These are phyloP conservation scores for Phalanger gymnotis DNA, from an alignment of 2,797 vertebrate genomes.

Conservation along the genomic window DNA sequence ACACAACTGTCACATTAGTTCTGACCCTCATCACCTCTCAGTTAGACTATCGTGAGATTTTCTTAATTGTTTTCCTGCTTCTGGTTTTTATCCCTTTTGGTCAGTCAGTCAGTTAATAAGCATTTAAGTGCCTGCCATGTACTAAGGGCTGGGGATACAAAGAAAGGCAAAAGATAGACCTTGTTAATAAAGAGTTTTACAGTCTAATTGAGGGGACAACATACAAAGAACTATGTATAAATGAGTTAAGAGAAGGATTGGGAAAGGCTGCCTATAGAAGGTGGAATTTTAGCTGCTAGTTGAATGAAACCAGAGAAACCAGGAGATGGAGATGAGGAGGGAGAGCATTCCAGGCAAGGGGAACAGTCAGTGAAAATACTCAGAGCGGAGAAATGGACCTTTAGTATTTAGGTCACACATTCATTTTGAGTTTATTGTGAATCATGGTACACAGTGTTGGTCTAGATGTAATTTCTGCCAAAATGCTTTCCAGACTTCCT, in stretches of 20 bases:
- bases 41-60: neutral
- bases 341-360: neutral
- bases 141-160: neutral
- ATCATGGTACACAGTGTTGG: neutral
- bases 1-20: neutral
- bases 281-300: neutral
- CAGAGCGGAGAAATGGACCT: neutral
- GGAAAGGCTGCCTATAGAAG: neutral
- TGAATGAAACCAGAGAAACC: neutral
- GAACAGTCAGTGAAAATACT: neutral
- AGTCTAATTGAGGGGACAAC: neutral
- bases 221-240: neutral
- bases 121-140: neutral
- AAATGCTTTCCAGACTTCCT: neutral
- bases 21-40: neutral
- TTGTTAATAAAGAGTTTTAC: neutral
- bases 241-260: neutral
- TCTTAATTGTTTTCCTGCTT: neutral
- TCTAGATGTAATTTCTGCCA: neutral
- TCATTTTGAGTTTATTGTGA: neutral
- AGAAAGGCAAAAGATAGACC: neutral
- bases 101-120: neutral
- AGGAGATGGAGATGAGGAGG: neutral
- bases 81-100: neutral
- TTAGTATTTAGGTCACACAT: neutral